phyloP scores from a whole-genome alignment of 2,888 invertebrate species.

The Artemia sinica region DNA sequence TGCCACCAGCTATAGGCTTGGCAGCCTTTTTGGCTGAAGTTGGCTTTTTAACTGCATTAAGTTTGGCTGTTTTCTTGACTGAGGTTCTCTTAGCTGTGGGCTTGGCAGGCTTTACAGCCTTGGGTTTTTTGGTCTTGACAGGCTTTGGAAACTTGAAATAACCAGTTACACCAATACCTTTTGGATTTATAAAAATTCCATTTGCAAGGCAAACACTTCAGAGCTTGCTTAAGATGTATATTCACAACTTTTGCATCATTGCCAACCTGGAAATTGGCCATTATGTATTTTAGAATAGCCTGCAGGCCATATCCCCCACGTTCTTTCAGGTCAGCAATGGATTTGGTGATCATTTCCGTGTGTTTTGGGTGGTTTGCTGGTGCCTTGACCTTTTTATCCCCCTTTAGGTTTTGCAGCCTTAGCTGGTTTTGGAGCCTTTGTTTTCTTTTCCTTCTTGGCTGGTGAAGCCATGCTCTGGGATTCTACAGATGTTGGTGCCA shows the following conservation, averaged over 20 bases:
- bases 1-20: not conserved
- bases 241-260: slow-evolving; percentile 29
- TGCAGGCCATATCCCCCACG: slow-evolving; percentile 34
- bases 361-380: slow-evolving; percentile 30
- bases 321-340: slow-evolving; percentile 32
- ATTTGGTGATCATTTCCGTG: slow-evolving; percentile 33
- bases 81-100: not conserved
- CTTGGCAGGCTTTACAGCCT: not conserved
- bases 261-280: slow-evolving; percentile 32
- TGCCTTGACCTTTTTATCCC: slow-evolving; percentile 28
- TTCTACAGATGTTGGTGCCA: not conserved
- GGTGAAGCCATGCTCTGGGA: not conserved
- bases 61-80: not conserved
- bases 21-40: not conserved
- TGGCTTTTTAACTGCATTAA: not conserved
- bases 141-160: slow-evolving; percentile 22
- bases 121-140: not conserved
- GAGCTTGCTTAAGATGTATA: slow-evolving; percentile 31
- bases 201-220: slow-evolving; percentile 31
- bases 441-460: not conserved
- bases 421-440: not conserved
- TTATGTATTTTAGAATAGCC: slow-evolving; percentile 30
- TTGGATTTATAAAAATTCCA: slow-evolving; percentile 31
- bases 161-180: slow-evolving; percentile 24
- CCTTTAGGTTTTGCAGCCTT: slow-evolving; percentile 19